Evolutionary conservation across 2,797 vertebrate genomes (phyloP).

Genomic region (Liasis olivaceus): DNA sequence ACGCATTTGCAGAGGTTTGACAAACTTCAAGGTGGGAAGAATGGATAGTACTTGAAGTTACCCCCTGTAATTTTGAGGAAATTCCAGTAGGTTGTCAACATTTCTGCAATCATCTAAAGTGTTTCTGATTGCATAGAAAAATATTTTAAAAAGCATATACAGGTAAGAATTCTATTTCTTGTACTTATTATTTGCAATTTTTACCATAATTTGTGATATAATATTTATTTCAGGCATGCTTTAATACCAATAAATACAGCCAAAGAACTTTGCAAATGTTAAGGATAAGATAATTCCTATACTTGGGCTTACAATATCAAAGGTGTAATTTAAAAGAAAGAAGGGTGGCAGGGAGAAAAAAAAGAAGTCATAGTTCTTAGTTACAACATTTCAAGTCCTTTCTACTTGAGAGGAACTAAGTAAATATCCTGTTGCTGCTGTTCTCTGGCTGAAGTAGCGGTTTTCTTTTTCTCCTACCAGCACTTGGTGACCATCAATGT

Average conservation of each 20-base stretch:
- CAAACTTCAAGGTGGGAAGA: not conserved
- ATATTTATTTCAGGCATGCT: not conserved
- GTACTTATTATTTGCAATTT: not conserved
- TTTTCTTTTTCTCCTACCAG: too few relatives aligned
- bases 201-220: not conserved
- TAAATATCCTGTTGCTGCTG: not conserved
- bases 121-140: not conserved
- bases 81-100: not conserved
- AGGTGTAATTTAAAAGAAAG: not conserved
- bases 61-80: not conserved
- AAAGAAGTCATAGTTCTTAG: not conserved
- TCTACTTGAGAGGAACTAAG: too few relatives aligned
- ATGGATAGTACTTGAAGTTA: not conserved
- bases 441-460: too few relatives aligned
- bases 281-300: not conserved
- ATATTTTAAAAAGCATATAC: not conserved
- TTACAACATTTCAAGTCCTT: too few relatives aligned
- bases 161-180: not conserved
- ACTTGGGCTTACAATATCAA: not conserved
- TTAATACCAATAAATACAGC: not conserved
- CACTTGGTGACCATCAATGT: too few relatives aligned
- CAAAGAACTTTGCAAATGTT: not conserved
- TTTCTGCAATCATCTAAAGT: too few relatives aligned
- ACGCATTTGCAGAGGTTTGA: not conserved
- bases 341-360: not conserved